Percentiles rank a stretch among this genome's conserved stretches.
These are phyloP conservation scores for Acanthaster planci DNA, from an alignment of 35 echinoderm and acorn worm genomes.

Conservation along the genomic window DNA sequence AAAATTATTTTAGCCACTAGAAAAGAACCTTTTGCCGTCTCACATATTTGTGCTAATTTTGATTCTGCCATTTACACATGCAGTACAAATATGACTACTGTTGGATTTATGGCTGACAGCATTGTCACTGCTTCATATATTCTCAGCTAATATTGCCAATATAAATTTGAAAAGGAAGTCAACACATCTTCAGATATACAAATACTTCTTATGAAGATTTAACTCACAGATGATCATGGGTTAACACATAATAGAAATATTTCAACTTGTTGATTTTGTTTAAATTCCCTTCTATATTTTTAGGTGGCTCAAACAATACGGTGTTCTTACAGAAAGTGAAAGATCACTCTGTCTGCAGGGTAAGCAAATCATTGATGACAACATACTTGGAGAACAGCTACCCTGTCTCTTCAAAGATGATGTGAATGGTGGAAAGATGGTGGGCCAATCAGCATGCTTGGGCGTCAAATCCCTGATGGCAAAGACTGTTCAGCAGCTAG, in stretches of 20 bases:
- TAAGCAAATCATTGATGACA: neutral
- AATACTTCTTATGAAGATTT: neutral
- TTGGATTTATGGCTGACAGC: neutral
- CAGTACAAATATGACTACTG: no score
- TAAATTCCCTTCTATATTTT: neutral
- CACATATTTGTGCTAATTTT: no score
- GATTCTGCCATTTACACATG: no score
- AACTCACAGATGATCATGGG: neutral
- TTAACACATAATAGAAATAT: neutral
- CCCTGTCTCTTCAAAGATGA: neutral
- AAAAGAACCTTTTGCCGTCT: no score
- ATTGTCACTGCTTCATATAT: neutral
- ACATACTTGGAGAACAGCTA: neutral
- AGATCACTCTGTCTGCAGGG: neutral
- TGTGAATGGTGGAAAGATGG: neutral
- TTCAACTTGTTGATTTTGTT: neutral
- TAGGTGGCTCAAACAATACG: neutral
- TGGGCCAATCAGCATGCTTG: neutral
- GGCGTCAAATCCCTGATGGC: neutral
- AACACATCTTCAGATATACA: neutral
- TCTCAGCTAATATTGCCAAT: neutral
- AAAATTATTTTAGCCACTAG: no score
- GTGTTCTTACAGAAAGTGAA: neutral
- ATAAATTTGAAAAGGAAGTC: neutral
- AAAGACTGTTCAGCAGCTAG: neutral